Evolutionary conservation across 2,888 invertebrate genomes (phyloP), one percentile per base, ranked within the genome.

Genomic region (Hyposoter didymator): DNA sequence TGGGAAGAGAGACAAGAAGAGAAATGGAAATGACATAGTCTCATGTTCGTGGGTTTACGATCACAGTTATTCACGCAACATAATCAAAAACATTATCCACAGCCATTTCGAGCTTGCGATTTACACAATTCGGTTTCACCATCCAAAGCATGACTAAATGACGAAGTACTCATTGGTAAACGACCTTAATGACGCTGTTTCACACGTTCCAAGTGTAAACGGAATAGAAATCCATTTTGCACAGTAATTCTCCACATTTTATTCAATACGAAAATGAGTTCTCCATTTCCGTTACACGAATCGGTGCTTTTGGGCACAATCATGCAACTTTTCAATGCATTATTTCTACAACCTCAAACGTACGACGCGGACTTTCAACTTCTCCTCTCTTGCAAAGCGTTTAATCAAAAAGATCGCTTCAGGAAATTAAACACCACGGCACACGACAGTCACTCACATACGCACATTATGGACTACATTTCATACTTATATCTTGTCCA

Each of bases 1-100:
- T 59, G 59, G 52, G 59, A 81, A 76, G 35, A 14, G 14, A 82
- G 69, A 70, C 14, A 14, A n/a, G 35, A 45, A 22, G 67, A 67
- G 45, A 76, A 73, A 78, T 55, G 39, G 17, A 78, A 62, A 75
- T 78, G 55, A 74, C 66, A 55, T 67, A 14, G 28, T 64, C 22
- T 45, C 66, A 72, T 72, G 66, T 39, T 22, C 43, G 19, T 62
- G 74, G 59, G 80, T 74, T 80, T 80, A 72, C 78, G 82, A 79
- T 80, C 66, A 72, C 75, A 55, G 49, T 52, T 80, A 80, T 80
- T 74, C 72, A 59, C 59, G 66, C 66, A 75, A 64, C 66, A 80
- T 75, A 72, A 72, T 55, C 75, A 66, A 80, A 66, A 84, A 80
- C 84, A 59, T 76, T 55, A 80, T 76, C n/a, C 72, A 52, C 78